Base-by-base conservation (phyloP, 2,888 invertebrate genomes). In the Himalopsyche japonica region DNA sequence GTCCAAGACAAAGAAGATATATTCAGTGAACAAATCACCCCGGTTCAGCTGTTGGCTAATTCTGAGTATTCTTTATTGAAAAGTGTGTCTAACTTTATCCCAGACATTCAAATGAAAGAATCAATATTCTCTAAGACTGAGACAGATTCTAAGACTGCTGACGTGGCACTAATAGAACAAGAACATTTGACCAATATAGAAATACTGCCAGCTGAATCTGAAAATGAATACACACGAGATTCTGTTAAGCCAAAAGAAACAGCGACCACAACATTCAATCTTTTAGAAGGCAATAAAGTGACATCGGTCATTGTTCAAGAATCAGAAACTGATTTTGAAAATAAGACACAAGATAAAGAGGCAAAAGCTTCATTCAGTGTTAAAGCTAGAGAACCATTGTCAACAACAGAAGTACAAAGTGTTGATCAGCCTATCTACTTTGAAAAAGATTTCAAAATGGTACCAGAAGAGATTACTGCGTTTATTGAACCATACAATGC, bases 41-140 rank as follows among this genome's bases (percentile, higher is more conserved):
- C 92, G 0, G 84, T 87, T 1, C 88, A 89, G 87, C 87, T 89
- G 1, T 89, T 88, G 76, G 91, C 93, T 3, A 88, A 89, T 85
- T 87, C 91, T 88, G 90, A 92, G 88, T 87, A 90, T 86, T 88
- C 91, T 87, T 88, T 91, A 37, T 91, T 92, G 70, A 91, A 93
- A 86, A 92, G 94, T 87, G 88, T 97, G 47, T 91, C 93, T 37
- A 93, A 95, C 79, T 94, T 92, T 80, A 91, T 94, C 34, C 93
- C 94, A 4, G 95, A 95, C 88, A 90, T 94, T 24, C 94, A 96
- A 88, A 92, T 95, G 83, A 95, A 95, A 81, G 95, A 95, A 90
- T 90, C 91, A 2, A 93, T 94, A 80, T 90, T 94, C 30, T 88
- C 89, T 10, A 89, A 93, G n/a, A 92, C 93, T 87, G 89, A 91